Conservation (phyloP, 2,888 invertebrate genomes). For the Bembecia ichneumoniformis region DNA sequence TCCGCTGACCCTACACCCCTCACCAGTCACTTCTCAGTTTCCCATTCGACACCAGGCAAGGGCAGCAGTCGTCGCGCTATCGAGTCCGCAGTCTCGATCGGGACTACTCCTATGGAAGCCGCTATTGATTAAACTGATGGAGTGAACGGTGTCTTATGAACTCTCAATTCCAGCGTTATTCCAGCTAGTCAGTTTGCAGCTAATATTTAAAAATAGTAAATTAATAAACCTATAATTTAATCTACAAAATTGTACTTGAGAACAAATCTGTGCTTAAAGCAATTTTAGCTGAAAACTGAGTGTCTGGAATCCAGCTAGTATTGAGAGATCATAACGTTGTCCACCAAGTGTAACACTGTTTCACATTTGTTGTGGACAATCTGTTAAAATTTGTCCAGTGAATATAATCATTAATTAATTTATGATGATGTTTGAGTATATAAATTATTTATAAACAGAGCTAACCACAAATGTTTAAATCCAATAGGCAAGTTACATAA, state of each 20-base stretch:
- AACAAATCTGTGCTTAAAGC: too few relatives aligned
- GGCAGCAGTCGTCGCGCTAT: slow-evolving; percentile 14
- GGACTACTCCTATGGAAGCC: slow-evolving; percentile 23
- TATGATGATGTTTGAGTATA: not conserved
- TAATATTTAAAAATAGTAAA: too few relatives aligned
- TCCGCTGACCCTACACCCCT: slow-evolving; percentile 58
- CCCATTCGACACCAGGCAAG: slow-evolving; percentile 26
- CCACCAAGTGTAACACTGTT: too few relatives aligned
- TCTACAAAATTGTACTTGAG: too few relatives aligned
- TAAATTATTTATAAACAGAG: not conserved
- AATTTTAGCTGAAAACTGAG: too few relatives aligned
- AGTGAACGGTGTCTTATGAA: too few relatives aligned
- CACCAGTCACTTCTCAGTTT: slow-evolving; percentile 31
- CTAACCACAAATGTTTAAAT: not conserved
- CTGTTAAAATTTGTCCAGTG: not conserved
- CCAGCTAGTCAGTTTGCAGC: too few relatives aligned
- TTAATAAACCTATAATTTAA: too few relatives aligned
- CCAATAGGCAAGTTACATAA: not conserved
- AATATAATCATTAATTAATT: not conserved
- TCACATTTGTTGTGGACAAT: not conserved
- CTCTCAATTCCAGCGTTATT: too few relatives aligned
- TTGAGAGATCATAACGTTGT: too few relatives aligned
- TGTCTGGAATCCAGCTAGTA: too few relatives aligned
- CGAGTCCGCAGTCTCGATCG: slow-evolving; percentile 56
- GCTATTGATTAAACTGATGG: too few relatives aligned